phyloP scores from a whole-genome alignment of 2,113 vertebrate species.

The Seriola quinqueradiata region DNA sequence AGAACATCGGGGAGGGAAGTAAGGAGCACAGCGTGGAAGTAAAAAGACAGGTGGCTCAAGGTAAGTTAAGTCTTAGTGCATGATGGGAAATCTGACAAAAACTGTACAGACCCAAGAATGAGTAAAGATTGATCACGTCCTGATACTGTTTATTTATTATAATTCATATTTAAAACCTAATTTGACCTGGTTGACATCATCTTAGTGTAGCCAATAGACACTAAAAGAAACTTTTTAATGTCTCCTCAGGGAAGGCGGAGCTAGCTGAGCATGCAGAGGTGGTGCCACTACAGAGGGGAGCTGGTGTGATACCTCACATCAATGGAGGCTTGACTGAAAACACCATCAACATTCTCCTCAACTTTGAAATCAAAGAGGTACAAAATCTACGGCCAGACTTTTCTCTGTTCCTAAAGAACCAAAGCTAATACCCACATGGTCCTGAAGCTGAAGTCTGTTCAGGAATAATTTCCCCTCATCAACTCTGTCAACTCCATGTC shows the following conservation, averaged over 20 bases:
- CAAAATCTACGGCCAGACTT: background rate
- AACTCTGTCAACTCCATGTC: background rate
- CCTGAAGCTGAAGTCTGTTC: background rate
- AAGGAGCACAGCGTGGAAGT: slow-evolving; percentile 69
- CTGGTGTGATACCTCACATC: background rate
- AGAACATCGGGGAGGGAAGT: slow-evolving; percentile 92
- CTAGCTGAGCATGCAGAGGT: slow-evolving; percentile 45
- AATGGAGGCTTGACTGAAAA: slow-evolving; percentile 75
- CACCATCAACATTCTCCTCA: slow-evolving; percentile 87
- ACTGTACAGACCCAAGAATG: too few relatives aligned
- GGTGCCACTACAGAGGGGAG: slow-evolving; percentile 28
- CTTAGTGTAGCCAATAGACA: background rate
- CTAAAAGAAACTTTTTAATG: background rate
- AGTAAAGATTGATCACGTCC: background rate
- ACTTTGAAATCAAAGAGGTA: slow-evolving; percentile 95
- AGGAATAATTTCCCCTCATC: background rate
- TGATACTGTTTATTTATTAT: background rate
- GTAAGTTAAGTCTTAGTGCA: slow-evolving; percentile 38
- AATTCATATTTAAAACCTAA: too few relatives aligned
- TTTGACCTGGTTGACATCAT: too few relatives aligned
- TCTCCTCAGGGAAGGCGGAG: slow-evolving; percentile 66
- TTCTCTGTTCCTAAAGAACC: background rate
- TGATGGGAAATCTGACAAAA: background rate
- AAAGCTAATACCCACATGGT: background rate
- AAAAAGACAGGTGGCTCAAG: slow-evolving; percentile 57